Base-by-base conservation (phyloP, 2,797 vertebrate species). In the Phataginus tricuspis region DNA sequence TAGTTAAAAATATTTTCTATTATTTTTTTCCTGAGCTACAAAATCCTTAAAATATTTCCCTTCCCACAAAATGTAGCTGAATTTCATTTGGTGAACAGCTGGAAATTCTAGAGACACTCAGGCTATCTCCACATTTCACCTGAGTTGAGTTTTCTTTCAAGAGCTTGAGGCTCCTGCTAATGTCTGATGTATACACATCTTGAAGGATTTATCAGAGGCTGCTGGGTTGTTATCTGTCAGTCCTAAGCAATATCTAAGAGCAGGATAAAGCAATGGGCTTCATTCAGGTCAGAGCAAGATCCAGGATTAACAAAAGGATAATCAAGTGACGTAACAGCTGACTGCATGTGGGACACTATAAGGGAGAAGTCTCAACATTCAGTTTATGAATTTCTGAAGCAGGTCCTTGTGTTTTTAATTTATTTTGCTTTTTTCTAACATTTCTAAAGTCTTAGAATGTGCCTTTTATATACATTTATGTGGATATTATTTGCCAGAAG, bases 211-310 rank as follows among this genome's bases (percentile, higher is more conserved):
- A 79, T n/a, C 49, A 61, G 68, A 77, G 42, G 53, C 37, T 59
- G 39, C 71, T 94, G 23, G 10, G n/a, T 15, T 15, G n/a, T 86
- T 27, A 74, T 85, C 55, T 37, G 72, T 18, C 0, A 95, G 39
- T 34, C 68, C 61, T 37, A 45, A 87, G 3, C 25, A 2, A 93
- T 19, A 57, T 21, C 53, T 59, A 93, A 59, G 63, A 39, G 59
- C 29, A 86, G 80, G 69, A 80, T 74, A 85, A 88, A 91, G 57
- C 25, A 49, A 79, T 0, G 8, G 2, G 51, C 25, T 80, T 77
- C 87, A 90, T 77, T 95, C 82, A 83, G 84, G 86, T 96, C 97
- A 97, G 49, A 95, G 89, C 21, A 90, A 85, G 93, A 96, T 61
- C 39, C 88, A 86, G 92, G 80, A 97, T 96, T 95, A 95, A 63